Evolutionary conservation across 2,888 invertebrate species (phyloP).

Genomic region (Himalopsyche kuldschensis): DNA sequence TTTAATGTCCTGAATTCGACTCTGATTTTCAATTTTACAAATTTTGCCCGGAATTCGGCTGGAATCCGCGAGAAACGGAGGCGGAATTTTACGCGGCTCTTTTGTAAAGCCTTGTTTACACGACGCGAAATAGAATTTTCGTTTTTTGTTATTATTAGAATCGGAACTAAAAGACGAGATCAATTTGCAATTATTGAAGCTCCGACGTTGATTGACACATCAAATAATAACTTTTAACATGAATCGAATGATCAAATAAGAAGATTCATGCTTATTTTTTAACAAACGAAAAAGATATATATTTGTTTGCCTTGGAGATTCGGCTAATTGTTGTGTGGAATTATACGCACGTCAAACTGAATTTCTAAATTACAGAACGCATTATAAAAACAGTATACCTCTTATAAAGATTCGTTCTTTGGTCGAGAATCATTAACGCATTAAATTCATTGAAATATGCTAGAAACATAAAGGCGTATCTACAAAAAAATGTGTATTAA

Average conservation of each 20-base stretch:
- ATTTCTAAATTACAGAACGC: too few species aligned
- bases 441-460: too few species aligned
- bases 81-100: neutral
- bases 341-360: too few species aligned
- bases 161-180: neutral
- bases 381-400: too few species aligned
- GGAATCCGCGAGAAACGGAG: slow-evolving; percentile 2
- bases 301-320: too few species aligned
- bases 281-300: too few species aligned
- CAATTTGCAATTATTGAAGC: neutral
- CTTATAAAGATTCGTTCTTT: too few species aligned
- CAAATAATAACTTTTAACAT: neutral
- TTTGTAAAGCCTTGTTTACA: neutral
- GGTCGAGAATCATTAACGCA: too few species aligned
- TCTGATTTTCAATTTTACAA: neutral
- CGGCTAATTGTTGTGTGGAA: too few species aligned
- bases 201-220: neutral
- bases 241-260: neutral
- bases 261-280: neutral
- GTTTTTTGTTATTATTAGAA: neutral
- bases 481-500: too few species aligned
- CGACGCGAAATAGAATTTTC: neutral
- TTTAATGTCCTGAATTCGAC: neutral
- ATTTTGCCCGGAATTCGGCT: slow-evolving; percentile 17
- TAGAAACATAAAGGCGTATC: too few species aligned